Conservation (phyloP, 2,888 invertebrate genomes). For the Mythimna ferrago region DNA sequence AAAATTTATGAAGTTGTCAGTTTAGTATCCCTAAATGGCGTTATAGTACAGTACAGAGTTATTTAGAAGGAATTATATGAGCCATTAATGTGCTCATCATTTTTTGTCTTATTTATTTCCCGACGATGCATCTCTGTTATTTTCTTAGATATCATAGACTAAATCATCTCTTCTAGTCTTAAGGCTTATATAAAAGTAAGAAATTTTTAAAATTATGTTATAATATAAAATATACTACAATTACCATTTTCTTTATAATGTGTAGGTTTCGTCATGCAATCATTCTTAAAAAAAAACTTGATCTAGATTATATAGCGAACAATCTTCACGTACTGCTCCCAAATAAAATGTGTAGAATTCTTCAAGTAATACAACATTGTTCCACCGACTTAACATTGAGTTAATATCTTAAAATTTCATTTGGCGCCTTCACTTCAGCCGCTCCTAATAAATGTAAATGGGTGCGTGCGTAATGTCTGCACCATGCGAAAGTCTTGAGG, state of each 20-base stretch:
- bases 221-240: too few relatives aligned
- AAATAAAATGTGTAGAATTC: constrained; percentile 45
- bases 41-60: neutral
- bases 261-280: neutral
- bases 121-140: neutral
- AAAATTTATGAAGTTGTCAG: constrained; percentile 1
- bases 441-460: constrained; percentile 53
- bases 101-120: neutral
- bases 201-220: too few relatives aligned
- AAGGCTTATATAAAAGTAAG: too few relatives aligned
- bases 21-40: neutral
- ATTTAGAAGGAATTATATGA: neutral
- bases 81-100: neutral
- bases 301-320: neutral
- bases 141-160: too few relatives aligned
- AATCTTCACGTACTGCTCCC: constrained; percentile 14
- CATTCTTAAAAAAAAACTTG: neutral
- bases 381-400: constrained; percentile 22
- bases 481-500: neutral
- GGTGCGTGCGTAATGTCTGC: constrained; percentile 28
- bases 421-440: constrained; percentile 38
- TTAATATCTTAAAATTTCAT: constrained; percentile 57
- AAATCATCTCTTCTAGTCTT: too few relatives aligned
- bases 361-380: constrained; percentile 38
- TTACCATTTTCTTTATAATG: too few relatives aligned